phyloP scores from a whole-genome alignment of 1,140 invertebrate genomes.

The Mesaphorura yosii region DNA sequence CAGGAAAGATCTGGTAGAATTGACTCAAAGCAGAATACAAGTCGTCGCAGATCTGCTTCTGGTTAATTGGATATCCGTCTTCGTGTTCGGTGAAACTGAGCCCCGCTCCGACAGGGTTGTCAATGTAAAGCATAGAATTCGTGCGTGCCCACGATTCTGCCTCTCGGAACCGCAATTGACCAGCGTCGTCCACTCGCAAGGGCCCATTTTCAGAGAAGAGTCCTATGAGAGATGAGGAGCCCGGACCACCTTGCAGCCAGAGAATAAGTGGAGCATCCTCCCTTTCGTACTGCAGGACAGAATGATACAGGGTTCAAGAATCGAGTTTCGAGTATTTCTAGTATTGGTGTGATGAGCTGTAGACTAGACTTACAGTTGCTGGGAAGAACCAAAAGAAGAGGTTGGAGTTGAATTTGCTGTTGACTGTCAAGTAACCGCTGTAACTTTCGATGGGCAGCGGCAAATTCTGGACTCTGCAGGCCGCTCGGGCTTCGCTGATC shows the following conservation, averaged over 20 bases:
- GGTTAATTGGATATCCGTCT: conserved; percentile 35
- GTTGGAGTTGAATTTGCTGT: conserved; percentile 39
- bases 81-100: conserved; percentile 33
- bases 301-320: background rate
- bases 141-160: conserved; percentile 39
- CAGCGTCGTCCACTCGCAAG: conserved; percentile 35
- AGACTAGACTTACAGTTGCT: conserved; percentile 8
- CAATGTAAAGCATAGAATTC: conserved; percentile 43
- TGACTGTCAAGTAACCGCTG: conserved; percentile 41
- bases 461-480: conserved; percentile 14
- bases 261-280: conserved; percentile 39
- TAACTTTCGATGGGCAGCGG: conserved; percentile 31
- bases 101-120: conserved; percentile 42
- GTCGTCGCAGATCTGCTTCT: conserved; percentile 38
- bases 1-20: conserved; percentile 37
- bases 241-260: conserved; percentile 47
- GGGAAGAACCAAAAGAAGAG: conserved; percentile 46
- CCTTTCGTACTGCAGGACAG: conserved; percentile 30
- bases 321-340: background rate
- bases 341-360: background rate
- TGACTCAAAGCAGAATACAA: conserved; percentile 38
- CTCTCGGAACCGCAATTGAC: conserved; percentile 34
- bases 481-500: conserved; percentile 32
- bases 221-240: conserved; percentile 42
- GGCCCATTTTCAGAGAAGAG: conserved; percentile 45